Base-by-base conservation (phyloP, 2,888 invertebrate genomes). In the Xestia ashworthii region DNA sequence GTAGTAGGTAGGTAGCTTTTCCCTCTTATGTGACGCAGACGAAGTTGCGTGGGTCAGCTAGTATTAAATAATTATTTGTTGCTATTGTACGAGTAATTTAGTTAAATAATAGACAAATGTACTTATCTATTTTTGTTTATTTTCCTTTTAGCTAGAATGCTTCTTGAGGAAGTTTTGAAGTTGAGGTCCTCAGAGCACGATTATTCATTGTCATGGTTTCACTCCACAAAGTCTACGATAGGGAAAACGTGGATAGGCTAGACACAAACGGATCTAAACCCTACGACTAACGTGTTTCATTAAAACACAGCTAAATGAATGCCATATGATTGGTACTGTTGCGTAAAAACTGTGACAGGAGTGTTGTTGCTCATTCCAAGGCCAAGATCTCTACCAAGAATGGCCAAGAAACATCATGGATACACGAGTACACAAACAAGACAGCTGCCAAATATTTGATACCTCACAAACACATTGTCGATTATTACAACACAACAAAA, bases 401-500 rank as follows among this genome's bases (percentile, higher is more conserved):
- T 58, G 58, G 0, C 16, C 12, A 58, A 25, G 25, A 58, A 58
- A 16, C 25, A 25, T 25, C 14, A 16, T 25, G 14, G 8, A 16
- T 25, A 14, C 25, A 25, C 5, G 12, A 25, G 12, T 9, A 41
- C 50, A 60, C 50, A 25, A 38, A 25, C 14, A 25, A 50, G 8
- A 48, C 14, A 41, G 66, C 66, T 76, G 80, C 53, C 70, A 82
- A 82, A 70, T 75, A 68, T 48, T 66, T 38, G 60, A 74, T 67
- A 25, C 9, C 9, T 53, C 3, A 48, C 53, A 41, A 48, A 71
- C 48, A 60, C 65, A 46, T 65, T 38, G 14, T 41, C 50, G 62
- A 58, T 46, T 3, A 73, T 48, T 64, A 38, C 53, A 22, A 60
- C 55, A 76, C 69, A 19, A 62, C 16, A 55, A 50, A 55, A 50